A percentile compares a stretch with the other conserved stretches of the same genome.
Conservation (phyloP, 2,797 vertebrate genomes). For the Gobionotothen gibberifrons region DNA sequence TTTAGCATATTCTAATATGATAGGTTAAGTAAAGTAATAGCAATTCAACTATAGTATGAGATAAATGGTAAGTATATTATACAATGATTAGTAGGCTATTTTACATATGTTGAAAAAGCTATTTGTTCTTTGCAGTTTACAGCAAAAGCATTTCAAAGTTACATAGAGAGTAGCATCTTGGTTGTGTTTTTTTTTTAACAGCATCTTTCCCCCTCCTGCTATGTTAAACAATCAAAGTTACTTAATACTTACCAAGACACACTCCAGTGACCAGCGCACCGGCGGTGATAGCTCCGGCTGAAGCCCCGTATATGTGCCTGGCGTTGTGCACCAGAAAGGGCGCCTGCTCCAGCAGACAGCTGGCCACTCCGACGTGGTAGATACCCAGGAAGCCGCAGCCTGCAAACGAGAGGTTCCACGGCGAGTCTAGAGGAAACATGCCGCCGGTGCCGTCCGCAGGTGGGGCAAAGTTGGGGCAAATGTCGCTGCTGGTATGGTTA, state of each 20-base stretch:
- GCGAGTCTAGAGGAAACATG: conserved; percentile 92
- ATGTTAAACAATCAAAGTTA: no score
- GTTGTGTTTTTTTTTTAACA: neutral
- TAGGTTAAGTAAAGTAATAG: no score
- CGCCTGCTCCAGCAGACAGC: conserved; percentile 92
- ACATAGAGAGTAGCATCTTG: no score
- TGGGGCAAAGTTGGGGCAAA: neutral
- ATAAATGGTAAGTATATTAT: no score
- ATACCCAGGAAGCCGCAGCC: conserved; percentile 97
- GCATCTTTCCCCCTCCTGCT: neutral
- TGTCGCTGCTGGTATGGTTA: no score
- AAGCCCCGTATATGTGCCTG: conserved; percentile 93
- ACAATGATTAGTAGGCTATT: no score
- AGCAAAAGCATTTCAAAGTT: neutral
- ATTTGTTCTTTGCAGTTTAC: neutral
- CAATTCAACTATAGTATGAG: no score
- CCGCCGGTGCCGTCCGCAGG: conserved; percentile 25
- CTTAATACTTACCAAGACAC: conserved; percentile 88
- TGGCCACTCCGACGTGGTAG: conserved; percentile 96
- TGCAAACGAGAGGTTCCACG: conserved; percentile 97
- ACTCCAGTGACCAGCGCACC: conserved; percentile 90
- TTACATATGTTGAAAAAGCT: neutral
- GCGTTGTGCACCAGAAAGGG: conserved; percentile 94
- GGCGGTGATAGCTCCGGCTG: conserved; percentile 94
- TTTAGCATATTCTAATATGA: no score